phyloP scores from a whole-genome alignment of 2,888 invertebrate species.

The Plagiodera versicolora region DNA sequence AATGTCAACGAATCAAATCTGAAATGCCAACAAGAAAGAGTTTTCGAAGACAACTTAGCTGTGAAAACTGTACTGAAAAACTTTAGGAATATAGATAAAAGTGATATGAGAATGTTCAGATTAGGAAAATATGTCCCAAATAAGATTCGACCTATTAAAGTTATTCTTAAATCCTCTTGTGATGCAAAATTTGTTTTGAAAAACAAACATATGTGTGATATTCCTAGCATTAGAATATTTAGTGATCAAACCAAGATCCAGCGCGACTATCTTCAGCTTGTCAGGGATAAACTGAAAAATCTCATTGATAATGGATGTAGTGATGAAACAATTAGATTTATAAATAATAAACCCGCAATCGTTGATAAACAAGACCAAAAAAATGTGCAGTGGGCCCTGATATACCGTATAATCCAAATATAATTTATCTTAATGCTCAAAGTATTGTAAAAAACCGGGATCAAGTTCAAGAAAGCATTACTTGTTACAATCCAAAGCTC shows the following conservation, averaged over 20 bases:
- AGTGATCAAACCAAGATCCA: conserved; percentile 3
- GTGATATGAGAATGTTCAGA: not conserved
- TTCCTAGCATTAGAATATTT: conserved; percentile 4
- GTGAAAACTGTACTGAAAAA: conserved; percentile 1
- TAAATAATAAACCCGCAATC: conserved; percentile 1
- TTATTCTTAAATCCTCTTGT: not conserved
- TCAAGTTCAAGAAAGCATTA: conserved; percentile 5
- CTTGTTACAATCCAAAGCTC: conserved; percentile 9
- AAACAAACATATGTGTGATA: conserved; percentile 3
- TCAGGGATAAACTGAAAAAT: conserved; percentile 10
- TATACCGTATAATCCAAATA: conserved; percentile 10
- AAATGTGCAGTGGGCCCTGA: conserved; percentile 1
- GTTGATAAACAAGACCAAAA: conserved; percentile 3
- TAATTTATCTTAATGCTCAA: conserved; percentile 15
- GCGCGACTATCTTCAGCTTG: conserved; percentile 4
- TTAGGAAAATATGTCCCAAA: conserved; percentile 1
- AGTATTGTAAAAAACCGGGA: conserved; percentile 2
- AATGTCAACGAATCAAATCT: not conserved
- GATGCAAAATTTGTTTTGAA: conserved; percentile 3
- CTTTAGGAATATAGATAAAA: conserved; percentile 2
- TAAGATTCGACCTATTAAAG: conserved; percentile 2
- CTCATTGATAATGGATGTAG: conserved; percentile 10
- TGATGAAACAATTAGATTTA: not conserved
- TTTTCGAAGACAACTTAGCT: not conserved
- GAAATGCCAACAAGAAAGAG: not conserved